Evolutionary conservation across 53 echinoderm and acorn worm genomes (phyloP).

Genomic region (Holothuria leucospilota): DNA sequence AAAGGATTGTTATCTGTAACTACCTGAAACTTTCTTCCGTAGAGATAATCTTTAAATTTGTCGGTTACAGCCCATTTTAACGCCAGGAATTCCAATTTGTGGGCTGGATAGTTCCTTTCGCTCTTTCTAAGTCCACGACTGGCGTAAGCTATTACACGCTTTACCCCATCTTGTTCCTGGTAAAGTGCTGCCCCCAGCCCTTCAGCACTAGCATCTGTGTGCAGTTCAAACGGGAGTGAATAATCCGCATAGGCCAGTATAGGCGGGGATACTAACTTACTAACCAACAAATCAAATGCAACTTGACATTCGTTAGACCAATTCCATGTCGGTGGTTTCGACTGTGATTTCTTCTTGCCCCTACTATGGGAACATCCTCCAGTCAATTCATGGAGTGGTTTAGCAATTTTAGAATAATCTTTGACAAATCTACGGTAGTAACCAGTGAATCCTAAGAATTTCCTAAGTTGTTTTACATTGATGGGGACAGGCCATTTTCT

Average conservation of each 20-base stretch:
- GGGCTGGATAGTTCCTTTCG: no score
- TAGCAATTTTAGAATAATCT: constrained; percentile 9
- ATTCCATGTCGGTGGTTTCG: not conserved
- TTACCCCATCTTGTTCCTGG: constrained; percentile 16
- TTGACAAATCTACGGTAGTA: not conserved
- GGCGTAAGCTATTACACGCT: no score
- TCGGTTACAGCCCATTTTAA: no score
- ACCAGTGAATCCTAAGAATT: constrained; percentile 33
- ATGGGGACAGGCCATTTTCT: constrained; percentile 1
- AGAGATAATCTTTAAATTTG: no score
- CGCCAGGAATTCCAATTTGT: no score
- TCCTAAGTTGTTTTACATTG: not conserved
- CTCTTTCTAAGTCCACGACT: constrained; percentile 19
- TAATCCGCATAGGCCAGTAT: constrained; percentile 28
- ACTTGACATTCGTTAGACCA: not conserved
- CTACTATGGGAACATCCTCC: not conserved
- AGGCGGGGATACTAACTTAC: constrained; percentile 2
- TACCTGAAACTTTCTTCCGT: not conserved
- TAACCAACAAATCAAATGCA: no score
- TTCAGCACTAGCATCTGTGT: not conserved
- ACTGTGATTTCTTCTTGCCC: not conserved
- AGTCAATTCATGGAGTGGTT: not conserved
- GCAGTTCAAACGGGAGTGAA: not conserved
- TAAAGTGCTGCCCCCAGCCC: constrained; percentile 27
- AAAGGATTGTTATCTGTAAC: not conserved